Conservation (phyloP, 2,888 invertebrate genomes). For the Andrena bucephala region DNA sequence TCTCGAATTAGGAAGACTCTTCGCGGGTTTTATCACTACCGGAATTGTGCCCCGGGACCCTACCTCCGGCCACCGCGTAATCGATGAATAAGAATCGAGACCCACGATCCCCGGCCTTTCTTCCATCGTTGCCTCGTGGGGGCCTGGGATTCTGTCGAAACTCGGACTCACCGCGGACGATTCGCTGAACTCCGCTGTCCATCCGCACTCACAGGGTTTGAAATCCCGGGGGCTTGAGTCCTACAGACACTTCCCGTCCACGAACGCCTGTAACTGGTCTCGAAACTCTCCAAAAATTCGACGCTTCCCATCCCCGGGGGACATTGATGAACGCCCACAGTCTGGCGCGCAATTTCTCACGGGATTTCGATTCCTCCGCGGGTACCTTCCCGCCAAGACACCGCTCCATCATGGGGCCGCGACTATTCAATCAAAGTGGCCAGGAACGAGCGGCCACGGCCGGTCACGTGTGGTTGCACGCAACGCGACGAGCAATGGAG, state of each 20-base stretch:
- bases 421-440: constrained; percentile 39
- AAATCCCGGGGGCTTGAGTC: too few relatives aligned
- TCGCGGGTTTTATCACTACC: constrained; percentile 62
- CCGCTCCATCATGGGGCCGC: constrained; percentile 29
- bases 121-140: neutral
- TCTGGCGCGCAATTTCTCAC: constrained; percentile 15
- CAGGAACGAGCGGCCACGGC: constrained; percentile 31
- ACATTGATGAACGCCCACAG: neutral
- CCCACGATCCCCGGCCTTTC: constrained; percentile 12
- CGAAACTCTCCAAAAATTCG: neutral
- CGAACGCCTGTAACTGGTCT: too few relatives aligned
- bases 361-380: neutral
- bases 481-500: constrained; percentile 58
- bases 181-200: neutral
- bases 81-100: constrained; percentile 58
- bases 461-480: constrained; percentile 59
- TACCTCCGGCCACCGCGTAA: constrained; percentile 52
- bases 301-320: neutral
- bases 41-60: constrained; percentile 55
- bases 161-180: neutral
- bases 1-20: constrained; percentile 77
- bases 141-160: neutral
- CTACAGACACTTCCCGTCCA: too few relatives aligned
- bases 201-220: neutral
- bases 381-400: constrained; percentile 14